Evolutionary conservation across 1,140 invertebrate species (phyloP), one percentile per base, ranked within the genome.

Genomic region (Monochamus saltuarius): DNA sequence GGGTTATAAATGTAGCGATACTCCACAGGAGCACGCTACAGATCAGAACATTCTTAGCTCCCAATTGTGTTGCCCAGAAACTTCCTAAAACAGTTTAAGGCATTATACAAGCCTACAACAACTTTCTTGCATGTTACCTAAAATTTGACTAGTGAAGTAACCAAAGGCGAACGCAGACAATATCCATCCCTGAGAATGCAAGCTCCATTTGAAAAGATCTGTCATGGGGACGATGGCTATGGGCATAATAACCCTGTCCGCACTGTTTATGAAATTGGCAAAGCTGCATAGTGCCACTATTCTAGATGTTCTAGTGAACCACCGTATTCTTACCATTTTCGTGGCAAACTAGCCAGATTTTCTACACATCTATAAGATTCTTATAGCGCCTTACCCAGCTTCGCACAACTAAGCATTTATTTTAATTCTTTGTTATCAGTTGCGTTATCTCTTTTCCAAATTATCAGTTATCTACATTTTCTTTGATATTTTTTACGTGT

Each of bases 191-290:
- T 91, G 88, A 72, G 83, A 84, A 67, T 89, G 83, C 16, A 91
- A 72, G 64, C 80, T 84, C 89, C 89, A 91, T 38, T 86, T 83
- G 71, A 84, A 91, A 71, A 89, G 79, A 71, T 88, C 83, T 1
- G 85, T 84, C 88, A 91, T 91, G 1, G 82, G 86, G 35, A 91
- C 84, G 59, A 91, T 89, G 10, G 89, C 87, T 45, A 91, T 89
- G 1, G 89, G 89, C 89, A 91, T 90, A 46, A 91, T 87, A 14
- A 90, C 88, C 60, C 89, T 75, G 76, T 91, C 89, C 1, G 89
- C 89, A 39, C 89, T 85, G 76, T 91, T 91, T 61, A 91, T 90
- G 64, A 91, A 90, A 77, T 91, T 91, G 14, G 89, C 89, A 52
- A 85, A 77, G 4, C 87, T 88, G 73, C 89, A 90, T 45, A 91